phyloP scores from a whole-genome alignment of 2,888 invertebrate genomes.

The Drosophila prolongata region DNA sequence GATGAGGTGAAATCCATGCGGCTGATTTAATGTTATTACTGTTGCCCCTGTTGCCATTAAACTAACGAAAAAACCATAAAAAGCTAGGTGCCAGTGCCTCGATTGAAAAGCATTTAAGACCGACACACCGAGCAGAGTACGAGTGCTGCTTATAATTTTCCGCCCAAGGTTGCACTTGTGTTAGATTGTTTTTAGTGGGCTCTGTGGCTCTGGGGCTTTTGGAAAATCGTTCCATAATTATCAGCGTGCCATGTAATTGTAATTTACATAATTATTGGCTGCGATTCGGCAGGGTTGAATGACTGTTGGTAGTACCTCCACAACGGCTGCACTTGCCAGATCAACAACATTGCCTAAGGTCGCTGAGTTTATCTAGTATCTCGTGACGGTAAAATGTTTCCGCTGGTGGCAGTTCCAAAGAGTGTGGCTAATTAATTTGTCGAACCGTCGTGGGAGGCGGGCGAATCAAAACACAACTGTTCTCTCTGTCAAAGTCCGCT shows the following conservation, averaged over 20 bases:
- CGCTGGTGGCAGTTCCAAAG: constrained; percentile 42
- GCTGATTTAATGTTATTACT: constrained; percentile 47
- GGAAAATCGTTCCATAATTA: constrained; percentile 80
- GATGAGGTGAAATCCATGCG: constrained; percentile 84
- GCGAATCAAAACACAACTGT: constrained; percentile 11
- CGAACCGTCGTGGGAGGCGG: constrained; percentile 35
- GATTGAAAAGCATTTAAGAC: constrained; percentile 55
- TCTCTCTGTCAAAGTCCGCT: constrained; percentile 13
- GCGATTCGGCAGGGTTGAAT: constrained; percentile 44
- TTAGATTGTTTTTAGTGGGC: constrained; percentile 65
- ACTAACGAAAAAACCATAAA: constrained; percentile 16
- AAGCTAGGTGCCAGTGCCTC: constrained; percentile 15
- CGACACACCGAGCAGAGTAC: constrained; percentile 7
- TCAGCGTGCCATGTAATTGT: constrained; percentile 72
- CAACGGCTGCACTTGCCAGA: constrained; percentile 32
- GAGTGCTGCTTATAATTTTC: constrained; percentile 58
- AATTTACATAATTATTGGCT: constrained; percentile 72
- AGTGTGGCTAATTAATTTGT: constrained; percentile 57
- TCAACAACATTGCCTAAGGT: constrained; percentile 74
- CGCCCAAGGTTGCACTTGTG: constrained; percentile 64
- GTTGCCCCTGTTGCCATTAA: constrained; percentile 43
- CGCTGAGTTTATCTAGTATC: constrained; percentile 38
- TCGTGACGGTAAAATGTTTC: constrained; percentile 49
- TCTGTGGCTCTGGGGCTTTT: constrained; percentile 44
- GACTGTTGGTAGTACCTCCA: constrained; percentile 8